Evolutionary conservation across 2,888 invertebrate genomes (phyloP), one percentile per base, ranked within the genome.

Genomic region (Rhaphigaster nebulosa): DNA sequence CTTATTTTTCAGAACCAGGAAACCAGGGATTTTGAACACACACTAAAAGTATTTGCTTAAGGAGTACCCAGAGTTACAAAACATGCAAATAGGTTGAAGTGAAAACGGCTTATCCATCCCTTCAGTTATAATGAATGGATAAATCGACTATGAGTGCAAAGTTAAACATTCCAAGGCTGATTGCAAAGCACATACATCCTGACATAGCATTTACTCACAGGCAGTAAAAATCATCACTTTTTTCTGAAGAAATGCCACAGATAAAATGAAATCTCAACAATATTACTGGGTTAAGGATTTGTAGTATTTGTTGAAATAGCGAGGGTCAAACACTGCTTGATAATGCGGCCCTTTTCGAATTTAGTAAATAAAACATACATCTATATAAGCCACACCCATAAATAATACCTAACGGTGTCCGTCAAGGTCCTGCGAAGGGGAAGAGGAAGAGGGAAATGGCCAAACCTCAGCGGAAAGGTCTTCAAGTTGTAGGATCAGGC

Each of bases 381-480:
- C 29, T 34, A 20, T 1, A n/a, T 5, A 70, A 18, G 70, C 70
- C 70, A 20, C 70, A 38, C 70, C 70, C 38, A 76, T 38, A 65
- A n/a, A 65, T 65, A 65, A 29, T 29, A 65, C 29, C 13, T 65
- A 76, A 76, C 70, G 70, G 70, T 76, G 20, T 20, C 20, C 4
- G 34, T 70, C 70, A 76, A 76, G 70, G 70, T 38, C 34, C 34
- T 8, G 20, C 18, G 8, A 20, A 34, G 38, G 38, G 0, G 70
- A 76, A 76, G 70, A 76, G 70, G 70, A 76, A 76, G 70, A 65
- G 29, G 65, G 29, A 76, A 76, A 76, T 34, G 38, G 38, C 34
- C 6, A 38, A 15, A 5, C n/a, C 29, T 34, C 65, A 65, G 38
- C 70, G 34, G 34, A 76, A 38, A 76, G 70, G 70, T 76, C 70